phyloP scores from a whole-genome alignment of 2,888 invertebrate species.

The Eilema caniola region DNA sequence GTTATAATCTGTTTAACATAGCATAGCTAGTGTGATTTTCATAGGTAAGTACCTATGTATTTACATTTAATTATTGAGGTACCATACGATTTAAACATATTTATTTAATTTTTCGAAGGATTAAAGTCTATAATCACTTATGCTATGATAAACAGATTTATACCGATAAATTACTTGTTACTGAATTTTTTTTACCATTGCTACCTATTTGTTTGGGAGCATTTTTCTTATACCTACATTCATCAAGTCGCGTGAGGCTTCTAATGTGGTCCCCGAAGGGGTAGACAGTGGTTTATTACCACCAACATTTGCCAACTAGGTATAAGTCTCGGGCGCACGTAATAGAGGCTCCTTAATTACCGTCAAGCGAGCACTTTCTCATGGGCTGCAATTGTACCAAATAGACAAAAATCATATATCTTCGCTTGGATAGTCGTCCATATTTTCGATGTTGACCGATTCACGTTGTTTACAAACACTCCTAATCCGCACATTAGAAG shows the following conservation, averaged over 20 bases:
- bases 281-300: no score
- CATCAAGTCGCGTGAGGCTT: no score
- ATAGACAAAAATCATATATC: no score
- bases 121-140: neutral
- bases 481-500: slow-evolving; percentile 26
- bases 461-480: slow-evolving; percentile 5
- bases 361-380: no score
- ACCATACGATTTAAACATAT: neutral
- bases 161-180: neutral
- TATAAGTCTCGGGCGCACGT: no score
- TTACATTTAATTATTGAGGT: no score
- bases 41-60: no score
- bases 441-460: neutral
- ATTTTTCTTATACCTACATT: neutral
- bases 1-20: slow-evolving; percentile 1
- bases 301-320: no score
- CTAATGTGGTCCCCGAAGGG: no score
- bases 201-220: neutral
- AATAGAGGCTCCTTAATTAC: no score
- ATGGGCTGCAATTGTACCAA: no score
- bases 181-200: neutral
- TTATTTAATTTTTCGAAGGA: neutral
- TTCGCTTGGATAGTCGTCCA: no score
- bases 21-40: neutral
- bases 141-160: neutral